phyloP scores from a whole-genome alignment of 2,888 invertebrate genomes.

The Chrysolina oricalcia region DNA sequence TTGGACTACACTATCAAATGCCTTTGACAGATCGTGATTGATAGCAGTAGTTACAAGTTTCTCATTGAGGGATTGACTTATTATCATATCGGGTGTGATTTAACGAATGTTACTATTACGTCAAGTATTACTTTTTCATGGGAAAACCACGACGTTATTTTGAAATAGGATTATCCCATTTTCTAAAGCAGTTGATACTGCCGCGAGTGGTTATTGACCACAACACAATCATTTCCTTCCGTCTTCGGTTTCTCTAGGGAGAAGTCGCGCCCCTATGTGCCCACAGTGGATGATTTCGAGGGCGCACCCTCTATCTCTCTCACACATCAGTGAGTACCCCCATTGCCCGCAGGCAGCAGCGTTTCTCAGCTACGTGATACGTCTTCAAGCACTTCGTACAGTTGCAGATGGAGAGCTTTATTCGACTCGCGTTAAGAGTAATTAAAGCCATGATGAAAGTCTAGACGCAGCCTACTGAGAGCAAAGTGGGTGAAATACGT shows the following conservation, averaged over 20 bases:
- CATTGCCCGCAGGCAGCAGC: background rate
- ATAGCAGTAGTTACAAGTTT: no score
- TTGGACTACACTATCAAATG: no score
- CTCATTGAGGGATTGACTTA: no score
- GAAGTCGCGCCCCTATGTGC: background rate
- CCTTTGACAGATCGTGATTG: no score
- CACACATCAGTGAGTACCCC: constrained; percentile 3
- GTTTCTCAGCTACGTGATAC: background rate
- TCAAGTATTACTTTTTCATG: no score
- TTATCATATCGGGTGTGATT: no score
- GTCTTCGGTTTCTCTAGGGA: background rate
- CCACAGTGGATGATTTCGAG: background rate
- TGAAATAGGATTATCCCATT: no score
- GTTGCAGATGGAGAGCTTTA: background rate
- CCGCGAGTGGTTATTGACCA: background rate
- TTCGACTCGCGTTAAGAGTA: background rate
- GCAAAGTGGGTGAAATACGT: constrained; percentile 7
- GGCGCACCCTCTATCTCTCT: background rate
- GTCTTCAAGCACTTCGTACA: background rate
- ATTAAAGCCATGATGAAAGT: constrained; percentile 19
- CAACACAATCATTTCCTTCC: background rate
- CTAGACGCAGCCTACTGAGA: constrained; percentile 20
- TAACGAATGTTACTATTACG: no score
- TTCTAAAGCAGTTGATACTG: no score
- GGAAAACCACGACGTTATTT: no score